Conservation (phyloP, 2,888 invertebrate species). For the Nomada ferruginata region DNA sequence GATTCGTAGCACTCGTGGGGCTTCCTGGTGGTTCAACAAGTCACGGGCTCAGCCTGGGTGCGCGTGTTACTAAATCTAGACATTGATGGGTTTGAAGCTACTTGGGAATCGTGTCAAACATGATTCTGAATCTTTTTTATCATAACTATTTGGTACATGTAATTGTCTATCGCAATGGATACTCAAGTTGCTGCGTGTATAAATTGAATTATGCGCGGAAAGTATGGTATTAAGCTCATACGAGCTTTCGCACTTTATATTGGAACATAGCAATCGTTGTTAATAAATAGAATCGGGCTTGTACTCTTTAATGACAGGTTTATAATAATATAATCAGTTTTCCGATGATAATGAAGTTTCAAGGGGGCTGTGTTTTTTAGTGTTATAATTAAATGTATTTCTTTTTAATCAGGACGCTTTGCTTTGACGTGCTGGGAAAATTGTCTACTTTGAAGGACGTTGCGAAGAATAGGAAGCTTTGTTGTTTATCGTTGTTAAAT, state of each 20-base stretch:
- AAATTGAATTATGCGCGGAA: background rate
- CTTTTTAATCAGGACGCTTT: background rate
- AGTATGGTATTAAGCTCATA: too few species aligned
- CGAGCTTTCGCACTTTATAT: background rate
- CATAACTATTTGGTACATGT: background rate
- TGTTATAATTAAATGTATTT: too few species aligned
- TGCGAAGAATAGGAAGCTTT: conserved; percentile 29
- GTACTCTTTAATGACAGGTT: background rate
- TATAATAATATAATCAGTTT: background rate
- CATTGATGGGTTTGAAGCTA: background rate
- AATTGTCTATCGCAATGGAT: background rate
- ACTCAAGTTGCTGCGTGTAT: too few species aligned
- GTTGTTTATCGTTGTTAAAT: conserved; percentile 50
- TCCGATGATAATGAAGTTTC: background rate
- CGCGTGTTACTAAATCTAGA: conserved; percentile 27
- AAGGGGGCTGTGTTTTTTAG: background rate
- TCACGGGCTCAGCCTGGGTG: background rate
- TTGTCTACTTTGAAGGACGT: conserved; percentile 4
- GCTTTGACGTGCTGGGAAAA: background rate
- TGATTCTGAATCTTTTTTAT: background rate
- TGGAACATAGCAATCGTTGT: background rate
- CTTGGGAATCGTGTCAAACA: background rate
- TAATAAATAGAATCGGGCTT: background rate
- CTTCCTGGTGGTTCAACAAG: conserved; percentile 6
- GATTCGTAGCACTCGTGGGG: background rate